These are phyloP conservation scores for Ciconia maguari DNA, from an alignment of 2,113 vertebrate species.

Conservation along the genomic window DNA sequence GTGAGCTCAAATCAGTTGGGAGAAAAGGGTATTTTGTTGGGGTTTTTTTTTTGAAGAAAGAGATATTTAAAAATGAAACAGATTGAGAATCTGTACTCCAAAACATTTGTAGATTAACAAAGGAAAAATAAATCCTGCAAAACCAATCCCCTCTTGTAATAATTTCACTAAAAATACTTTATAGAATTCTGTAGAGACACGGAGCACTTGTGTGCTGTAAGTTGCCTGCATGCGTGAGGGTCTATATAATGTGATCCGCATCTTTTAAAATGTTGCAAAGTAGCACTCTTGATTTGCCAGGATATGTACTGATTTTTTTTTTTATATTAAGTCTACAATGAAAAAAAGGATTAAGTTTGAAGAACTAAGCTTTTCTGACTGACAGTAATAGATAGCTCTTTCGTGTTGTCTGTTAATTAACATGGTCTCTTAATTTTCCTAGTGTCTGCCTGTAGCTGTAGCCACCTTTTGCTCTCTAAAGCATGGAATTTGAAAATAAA, in stretches of 20 bases:
- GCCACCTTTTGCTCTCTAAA: background rate
- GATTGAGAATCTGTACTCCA: background rate
- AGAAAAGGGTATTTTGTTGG: background rate
- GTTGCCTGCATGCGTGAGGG: background rate
- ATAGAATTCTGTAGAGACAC: background rate
- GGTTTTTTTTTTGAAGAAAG: background rate
- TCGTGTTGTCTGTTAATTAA: slow-evolving; percentile 4
- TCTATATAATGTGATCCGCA: background rate
- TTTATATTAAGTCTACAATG: background rate
- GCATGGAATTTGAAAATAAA: background rate
- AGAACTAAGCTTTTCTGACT: slow-evolving; percentile 21
- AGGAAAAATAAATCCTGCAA: background rate
- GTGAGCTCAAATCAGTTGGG: background rate
- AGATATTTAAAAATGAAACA: background rate
- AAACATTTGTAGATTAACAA: background rate
- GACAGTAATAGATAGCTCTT: background rate
- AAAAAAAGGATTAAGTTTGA: background rate
- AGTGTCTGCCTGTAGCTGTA: background rate
- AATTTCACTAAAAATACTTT: background rate
- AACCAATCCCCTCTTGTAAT: background rate
- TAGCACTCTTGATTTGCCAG: background rate
- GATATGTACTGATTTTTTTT: background rate
- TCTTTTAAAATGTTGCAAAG: background rate
- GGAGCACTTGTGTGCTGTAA: background rate
- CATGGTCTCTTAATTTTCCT: background rate